These are phyloP conservation scores for Drosophila melanocephala DNA, from an alignment of 2,888 invertebrate genomes.

Conservation along the genomic window DNA sequence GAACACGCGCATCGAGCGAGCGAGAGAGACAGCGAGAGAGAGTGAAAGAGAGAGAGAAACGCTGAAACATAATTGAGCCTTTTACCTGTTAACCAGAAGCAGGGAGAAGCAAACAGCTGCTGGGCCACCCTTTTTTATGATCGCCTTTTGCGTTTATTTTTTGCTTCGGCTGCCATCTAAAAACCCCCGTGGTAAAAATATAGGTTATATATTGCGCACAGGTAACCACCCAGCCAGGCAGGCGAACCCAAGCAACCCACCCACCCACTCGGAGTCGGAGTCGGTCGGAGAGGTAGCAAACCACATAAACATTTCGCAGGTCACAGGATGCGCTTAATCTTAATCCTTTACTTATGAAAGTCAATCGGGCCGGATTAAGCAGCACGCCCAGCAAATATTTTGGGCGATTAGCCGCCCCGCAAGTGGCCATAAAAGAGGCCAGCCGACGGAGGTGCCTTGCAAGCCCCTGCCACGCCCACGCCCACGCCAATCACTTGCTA, in stretches of 20 bases:
- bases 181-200: background rate
- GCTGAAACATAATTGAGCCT: background rate
- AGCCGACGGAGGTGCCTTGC: background rate
- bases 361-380: constrained; percentile 78
- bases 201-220: background rate
- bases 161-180: background rate
- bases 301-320: constrained; percentile 1
- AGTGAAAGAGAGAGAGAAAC: background rate
- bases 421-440: constrained; percentile 37
- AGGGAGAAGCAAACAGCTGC: constrained; percentile 1
- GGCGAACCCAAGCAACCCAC: background rate
- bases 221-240: background rate
- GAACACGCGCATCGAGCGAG: constrained; percentile 29
- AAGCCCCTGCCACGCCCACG: background rate
- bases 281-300: constrained; percentile 40
- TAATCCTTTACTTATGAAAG: constrained; percentile 80
- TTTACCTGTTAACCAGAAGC: background rate
- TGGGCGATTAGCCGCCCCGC: constrained; percentile 77
- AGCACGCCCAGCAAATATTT: constrained; percentile 79
- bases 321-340: constrained; percentile 29
- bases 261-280: constrained; percentile 23
- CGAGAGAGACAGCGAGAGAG: background rate
- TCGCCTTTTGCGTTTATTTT: background rate
- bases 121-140: constrained; percentile 10
- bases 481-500: background rate